These are phyloP conservation scores for Selene dorsalis DNA, from an alignment of 2,797 vertebrate genomes.

Conservation along the genomic window DNA sequence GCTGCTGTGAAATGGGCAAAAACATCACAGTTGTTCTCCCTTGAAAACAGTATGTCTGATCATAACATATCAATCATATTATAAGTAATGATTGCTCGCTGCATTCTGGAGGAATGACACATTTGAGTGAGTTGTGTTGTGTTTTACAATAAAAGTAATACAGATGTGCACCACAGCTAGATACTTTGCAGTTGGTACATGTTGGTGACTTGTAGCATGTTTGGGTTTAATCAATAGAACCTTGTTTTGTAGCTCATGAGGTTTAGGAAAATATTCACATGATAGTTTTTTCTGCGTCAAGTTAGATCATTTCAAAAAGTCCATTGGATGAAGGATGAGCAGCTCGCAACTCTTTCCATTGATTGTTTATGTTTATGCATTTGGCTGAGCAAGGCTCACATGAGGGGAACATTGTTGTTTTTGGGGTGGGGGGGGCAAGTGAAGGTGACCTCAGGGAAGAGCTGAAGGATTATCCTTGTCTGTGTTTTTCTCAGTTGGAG, in stretches of 20 bases:
- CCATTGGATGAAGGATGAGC: conserved; percentile 56
- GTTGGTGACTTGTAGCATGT: conserved; percentile 27
- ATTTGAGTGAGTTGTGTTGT: background rate
- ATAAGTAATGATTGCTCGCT: no score
- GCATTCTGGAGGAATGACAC: background rate
- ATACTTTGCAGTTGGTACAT: background rate
- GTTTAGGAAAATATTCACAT: conserved; percentile 55
- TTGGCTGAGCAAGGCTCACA: conserved; percentile 58
- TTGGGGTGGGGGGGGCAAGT: conserved; percentile 30
- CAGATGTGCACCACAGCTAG: background rate
- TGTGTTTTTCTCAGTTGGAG: conserved; percentile 43
- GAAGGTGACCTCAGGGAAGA: conserved; percentile 59
- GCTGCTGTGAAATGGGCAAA: background rate
- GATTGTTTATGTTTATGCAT: conserved; percentile 56
- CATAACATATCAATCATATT: no score
- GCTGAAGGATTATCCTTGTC: conserved; percentile 39
- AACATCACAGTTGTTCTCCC: background rate
- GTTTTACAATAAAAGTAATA: background rate
- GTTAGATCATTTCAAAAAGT: conserved; percentile 47
- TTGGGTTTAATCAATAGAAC: conserved; percentile 59
- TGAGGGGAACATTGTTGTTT: conserved; percentile 50
- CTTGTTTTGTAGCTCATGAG: conserved; percentile 54
- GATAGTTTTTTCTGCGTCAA: conserved; percentile 50
- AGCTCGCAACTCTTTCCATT: conserved; percentile 64
- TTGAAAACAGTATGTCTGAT: background rate